Conservation (phyloP, 2,113 vertebrate genomes). For the Amphiprion percula region DNA sequence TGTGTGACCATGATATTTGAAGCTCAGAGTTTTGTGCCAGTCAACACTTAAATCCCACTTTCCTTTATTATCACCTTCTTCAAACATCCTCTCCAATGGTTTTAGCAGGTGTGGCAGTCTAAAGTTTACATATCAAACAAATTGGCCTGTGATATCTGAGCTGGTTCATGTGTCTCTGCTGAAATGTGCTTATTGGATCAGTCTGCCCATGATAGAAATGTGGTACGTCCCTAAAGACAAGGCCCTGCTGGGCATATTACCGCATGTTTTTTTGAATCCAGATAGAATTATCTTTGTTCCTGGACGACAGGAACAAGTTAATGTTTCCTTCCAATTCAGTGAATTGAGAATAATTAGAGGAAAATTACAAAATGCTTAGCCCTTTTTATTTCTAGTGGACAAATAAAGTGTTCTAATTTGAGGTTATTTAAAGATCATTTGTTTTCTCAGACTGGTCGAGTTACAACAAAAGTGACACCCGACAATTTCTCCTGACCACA, state of each 20-base stretch:
- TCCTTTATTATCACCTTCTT: conserved; percentile 24
- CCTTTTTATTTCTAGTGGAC: no score
- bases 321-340: neutral
- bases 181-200: conserved; percentile 43
- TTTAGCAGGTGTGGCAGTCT: conserved; percentile 28
- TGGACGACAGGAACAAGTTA: conserved; percentile 5
- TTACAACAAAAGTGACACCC: no score
- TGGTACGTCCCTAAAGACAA: conserved; percentile 29
- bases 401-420: no score
- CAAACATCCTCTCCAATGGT: conserved; percentile 24
- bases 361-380: neutral
- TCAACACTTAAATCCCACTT: conserved; percentile 40
- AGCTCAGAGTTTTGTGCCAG: conserved; percentile 29
- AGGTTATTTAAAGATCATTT: no score
- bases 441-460: no score
- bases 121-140: conserved; percentile 62
- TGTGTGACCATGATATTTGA: conserved; percentile 57
- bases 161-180: conserved; percentile 16
- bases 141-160: conserved; percentile 40
- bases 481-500: no score
- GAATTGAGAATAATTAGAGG: neutral
- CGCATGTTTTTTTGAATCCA: conserved; percentile 24
- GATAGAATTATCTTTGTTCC: conserved; percentile 40
- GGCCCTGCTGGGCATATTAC: conserved; percentile 43
- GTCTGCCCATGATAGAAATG: conserved; percentile 22